A percentile compares a stretch with the other conserved stretches of the same genome.
Evolutionary conservation across 2,113 vertebrate species (phyloP).

Genomic region (Myiozetetes cayanensis): DNA sequence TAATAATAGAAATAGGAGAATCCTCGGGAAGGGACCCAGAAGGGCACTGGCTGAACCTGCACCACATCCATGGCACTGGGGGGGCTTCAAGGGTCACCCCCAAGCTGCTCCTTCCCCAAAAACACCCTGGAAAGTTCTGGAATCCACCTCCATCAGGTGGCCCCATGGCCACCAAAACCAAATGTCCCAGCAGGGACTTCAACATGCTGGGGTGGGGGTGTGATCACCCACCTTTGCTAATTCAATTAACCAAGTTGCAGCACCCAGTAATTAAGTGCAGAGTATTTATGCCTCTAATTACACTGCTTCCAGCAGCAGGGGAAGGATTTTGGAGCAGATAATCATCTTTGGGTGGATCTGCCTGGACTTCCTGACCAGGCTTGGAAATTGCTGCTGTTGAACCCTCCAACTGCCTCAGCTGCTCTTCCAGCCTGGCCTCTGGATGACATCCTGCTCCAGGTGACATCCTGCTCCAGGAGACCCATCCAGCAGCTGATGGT

Average conservation of each 20-base stretch:
- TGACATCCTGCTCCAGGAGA: not conserved
- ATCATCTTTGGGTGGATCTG: not conserved
- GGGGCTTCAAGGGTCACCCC: not conserved
- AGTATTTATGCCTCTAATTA: not conserved
- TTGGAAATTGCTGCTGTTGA: not conserved
- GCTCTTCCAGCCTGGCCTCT: not conserved
- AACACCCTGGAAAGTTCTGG: not conserved
- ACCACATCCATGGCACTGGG: accelerated
- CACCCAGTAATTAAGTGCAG: not conserved
- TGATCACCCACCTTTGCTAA: not conserved
- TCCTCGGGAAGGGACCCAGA: not conserved
- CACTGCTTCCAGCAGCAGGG: not conserved
- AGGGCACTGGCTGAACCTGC: not conserved
- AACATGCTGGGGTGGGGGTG: no score
- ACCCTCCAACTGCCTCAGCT: not conserved
- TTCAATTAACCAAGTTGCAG: not conserved
- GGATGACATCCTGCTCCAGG: not conserved
- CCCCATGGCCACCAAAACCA: not conserved
- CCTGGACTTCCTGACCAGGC: not conserved
- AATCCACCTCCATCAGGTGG: not conserved
- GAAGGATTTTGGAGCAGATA: not conserved
- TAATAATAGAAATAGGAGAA: not conserved
- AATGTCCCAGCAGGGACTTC: accelerated
- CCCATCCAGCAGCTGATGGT: not conserved
- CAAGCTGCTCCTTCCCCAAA: not conserved